A percentile compares a stretch with the other conserved stretches of the same genome.
Conservation (phyloP, 2,888 invertebrate genomes). For the Drosophila acutilabella region DNA sequence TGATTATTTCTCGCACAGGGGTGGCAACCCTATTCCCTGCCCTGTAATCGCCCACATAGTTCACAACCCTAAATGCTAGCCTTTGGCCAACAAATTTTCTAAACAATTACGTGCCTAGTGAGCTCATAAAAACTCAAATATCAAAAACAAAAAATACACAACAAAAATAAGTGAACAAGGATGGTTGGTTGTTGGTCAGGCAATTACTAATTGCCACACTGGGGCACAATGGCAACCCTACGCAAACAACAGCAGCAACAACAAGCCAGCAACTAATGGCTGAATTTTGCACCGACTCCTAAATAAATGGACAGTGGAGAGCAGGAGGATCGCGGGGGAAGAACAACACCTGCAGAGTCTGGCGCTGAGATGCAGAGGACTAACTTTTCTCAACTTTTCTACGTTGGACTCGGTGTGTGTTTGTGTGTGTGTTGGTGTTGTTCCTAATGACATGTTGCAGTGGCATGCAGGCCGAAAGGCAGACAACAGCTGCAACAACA, state of each 20-base stretch:
- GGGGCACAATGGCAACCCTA: conserved; percentile 27
- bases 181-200: conserved; percentile 6
- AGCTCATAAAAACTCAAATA: conserved; percentile 65
- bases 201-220: conserved; percentile 62
- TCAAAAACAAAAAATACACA: conserved; percentile 19
- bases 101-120: conserved; percentile 63
- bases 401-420: background rate
- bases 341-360: conserved; percentile 58
- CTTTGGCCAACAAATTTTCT: conserved; percentile 52
- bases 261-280: conserved; percentile 51
- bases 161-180: conserved; percentile 11
- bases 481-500: conserved; percentile 13
- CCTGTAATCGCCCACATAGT: conserved; percentile 16
- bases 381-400: conserved; percentile 58
- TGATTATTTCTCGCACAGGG: background rate
- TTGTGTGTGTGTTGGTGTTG: conserved; percentile 39
- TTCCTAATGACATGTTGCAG: conserved; percentile 68
- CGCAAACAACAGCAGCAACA: conserved; percentile 10
- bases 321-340: conserved; percentile 6
- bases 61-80: conserved; percentile 1
- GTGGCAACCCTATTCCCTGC: conserved; percentile 8
- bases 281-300: conserved; percentile 65
- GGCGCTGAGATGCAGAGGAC: conserved; percentile 53
- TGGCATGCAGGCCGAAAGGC: conserved; percentile 37
- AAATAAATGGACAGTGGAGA: conserved; percentile 53